A percentile compares a stretch with the other conserved stretches of the same genome.
These are phyloP conservation scores for Sinosuthora webbiana DNA, from an alignment of 2,113 vertebrate species.

Conservation along the genomic window DNA sequence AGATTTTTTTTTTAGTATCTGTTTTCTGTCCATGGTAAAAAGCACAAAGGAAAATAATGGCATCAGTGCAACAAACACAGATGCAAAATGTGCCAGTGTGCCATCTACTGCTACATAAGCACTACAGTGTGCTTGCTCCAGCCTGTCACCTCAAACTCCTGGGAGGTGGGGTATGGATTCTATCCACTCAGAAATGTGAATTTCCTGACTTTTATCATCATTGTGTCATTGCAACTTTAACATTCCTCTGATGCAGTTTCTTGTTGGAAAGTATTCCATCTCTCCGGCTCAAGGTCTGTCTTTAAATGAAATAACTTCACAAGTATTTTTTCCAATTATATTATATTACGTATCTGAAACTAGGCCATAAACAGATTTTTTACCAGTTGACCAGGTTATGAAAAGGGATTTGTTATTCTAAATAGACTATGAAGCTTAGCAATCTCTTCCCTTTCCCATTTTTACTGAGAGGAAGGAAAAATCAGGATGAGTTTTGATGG, in stretches of 20 bases:
- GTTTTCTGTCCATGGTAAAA: background rate
- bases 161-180: background rate
- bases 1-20: background rate
- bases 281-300: background rate
- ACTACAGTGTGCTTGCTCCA: background rate
- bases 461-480: background rate
- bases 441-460: conserved; percentile 39
- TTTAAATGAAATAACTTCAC: conserved; percentile 31
- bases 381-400: conserved; percentile 35
- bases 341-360: conserved; percentile 31
- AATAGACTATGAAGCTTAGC: conserved; percentile 64
- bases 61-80: background rate
- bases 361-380: conserved; percentile 41
- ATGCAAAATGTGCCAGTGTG: background rate
- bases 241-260: background rate
- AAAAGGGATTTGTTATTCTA: conserved; percentile 67
- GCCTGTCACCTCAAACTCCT: background rate
- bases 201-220: background rate
- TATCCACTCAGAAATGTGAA: background rate
- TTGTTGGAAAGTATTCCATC: background rate
- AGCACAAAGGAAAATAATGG: background rate
- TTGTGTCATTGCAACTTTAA: conserved; percentile 7
- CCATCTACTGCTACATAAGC: background rate
- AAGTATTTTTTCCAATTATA: conserved; percentile 18
- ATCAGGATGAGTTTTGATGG: conserved; percentile 47